Evolutionary conservation across 1,140 invertebrate genomes (phyloP).

Genomic region (Tachypleus tridentatus): DNA sequence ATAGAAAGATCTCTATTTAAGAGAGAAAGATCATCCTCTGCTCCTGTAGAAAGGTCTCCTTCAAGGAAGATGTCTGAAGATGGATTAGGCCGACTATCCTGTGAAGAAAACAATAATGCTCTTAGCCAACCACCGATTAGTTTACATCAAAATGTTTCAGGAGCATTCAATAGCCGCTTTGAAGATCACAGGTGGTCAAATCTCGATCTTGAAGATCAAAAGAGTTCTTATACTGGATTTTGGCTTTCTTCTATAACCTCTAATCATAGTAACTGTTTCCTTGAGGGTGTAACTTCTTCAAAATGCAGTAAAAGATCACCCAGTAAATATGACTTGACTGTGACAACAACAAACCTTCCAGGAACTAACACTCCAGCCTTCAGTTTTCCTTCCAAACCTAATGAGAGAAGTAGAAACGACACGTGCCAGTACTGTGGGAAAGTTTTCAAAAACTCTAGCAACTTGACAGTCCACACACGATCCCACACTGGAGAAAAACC

Average conservation of each 20-base stretch:
- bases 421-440: slow-evolving; percentile 98
- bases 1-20: slow-evolving; percentile 11
- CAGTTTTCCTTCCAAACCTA: slow-evolving; percentile 42
- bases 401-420: slow-evolving; percentile 80
- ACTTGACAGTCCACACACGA: slow-evolving; percentile 86
- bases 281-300: neutral
- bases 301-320: slow-evolving; percentile 10
- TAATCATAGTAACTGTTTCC: slow-evolving; percentile 6
- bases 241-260: slow-evolving; percentile 45
- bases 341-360: slow-evolving; percentile 28
- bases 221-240: slow-evolving; percentile 32
- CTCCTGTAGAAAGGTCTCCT: slow-evolving; percentile 6
- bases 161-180: slow-evolving; percentile 21
- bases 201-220: slow-evolving; percentile 42
- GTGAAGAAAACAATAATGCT: slow-evolving; percentile 46
- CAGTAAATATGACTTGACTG: slow-evolving; percentile 31
- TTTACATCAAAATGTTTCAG: slow-evolving; percentile 32
- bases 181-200: slow-evolving; percentile 50
- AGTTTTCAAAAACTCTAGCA: slow-evolving; percentile 97
- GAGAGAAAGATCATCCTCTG: slow-evolving; percentile 8
- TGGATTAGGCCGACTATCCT: slow-evolving; percentile 37
- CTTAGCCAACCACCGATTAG: slow-evolving; percentile 50
- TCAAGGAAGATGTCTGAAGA: slow-evolving; percentile 24
- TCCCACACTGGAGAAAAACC: slow-evolving; percentile 55
- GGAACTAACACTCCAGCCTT: slow-evolving; percentile 15